These are phyloP conservation scores for Phrynocephalus versicolor DNA, from an alignment of 2,113 vertebrate genomes.

Conservation along the genomic window DNA sequence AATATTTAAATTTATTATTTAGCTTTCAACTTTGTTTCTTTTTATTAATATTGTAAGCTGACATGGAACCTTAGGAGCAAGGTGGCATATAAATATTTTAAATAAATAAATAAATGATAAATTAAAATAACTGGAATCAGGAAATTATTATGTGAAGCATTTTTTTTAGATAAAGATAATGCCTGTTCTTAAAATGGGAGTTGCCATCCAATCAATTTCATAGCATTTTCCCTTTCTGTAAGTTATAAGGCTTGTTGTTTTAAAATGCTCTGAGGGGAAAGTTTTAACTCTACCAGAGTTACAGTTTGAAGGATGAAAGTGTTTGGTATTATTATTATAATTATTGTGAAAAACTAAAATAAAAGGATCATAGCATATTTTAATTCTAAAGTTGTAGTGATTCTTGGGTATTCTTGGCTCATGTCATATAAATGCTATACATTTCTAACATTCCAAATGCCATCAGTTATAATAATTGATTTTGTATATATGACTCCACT, in stretches of 20 bases:
- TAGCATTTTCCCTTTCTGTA: not conserved
- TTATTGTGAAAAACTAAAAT: not conserved
- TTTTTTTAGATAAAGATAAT: not conserved
- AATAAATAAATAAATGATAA: not conserved
- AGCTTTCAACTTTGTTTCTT: too few relatives aligned
- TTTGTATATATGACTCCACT: not conserved
- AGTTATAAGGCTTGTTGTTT: not conserved
- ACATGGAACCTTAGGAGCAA: too few relatives aligned
- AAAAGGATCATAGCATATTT: not conserved
- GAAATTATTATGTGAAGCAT: not conserved
- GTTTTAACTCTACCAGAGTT: slow-evolving; percentile 10
- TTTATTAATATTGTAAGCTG: too few relatives aligned
- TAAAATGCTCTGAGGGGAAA: not conserved
- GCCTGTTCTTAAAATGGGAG: slow-evolving; percentile 1
- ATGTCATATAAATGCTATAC: not conserved
- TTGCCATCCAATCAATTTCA: not conserved
- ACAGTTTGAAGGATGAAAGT: not conserved
- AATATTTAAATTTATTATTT: too few relatives aligned
- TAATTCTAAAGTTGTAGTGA: too few relatives aligned
- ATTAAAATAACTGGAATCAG: too few relatives aligned
- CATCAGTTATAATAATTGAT: slow-evolving; percentile 4
- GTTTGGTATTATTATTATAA: not conserved
- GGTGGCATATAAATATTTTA: too few relatives aligned
- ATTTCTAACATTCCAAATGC: not conserved
- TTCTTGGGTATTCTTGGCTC: not conserved